Conservation (phyloP, 2,113 vertebrate genomes). For the Coryphaenoides rupestris region DNA sequence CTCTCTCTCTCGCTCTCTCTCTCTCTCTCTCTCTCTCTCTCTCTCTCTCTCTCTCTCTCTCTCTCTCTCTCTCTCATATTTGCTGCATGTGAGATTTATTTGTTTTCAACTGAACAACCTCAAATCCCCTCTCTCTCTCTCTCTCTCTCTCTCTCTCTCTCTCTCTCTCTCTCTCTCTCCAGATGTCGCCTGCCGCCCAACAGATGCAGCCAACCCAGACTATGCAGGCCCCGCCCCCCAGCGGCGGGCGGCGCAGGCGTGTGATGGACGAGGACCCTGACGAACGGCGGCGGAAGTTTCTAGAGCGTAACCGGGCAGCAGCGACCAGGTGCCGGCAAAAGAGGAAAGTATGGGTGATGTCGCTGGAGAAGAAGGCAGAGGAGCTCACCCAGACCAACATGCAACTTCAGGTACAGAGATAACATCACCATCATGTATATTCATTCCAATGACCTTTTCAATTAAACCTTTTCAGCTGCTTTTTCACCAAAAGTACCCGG, state of each 20-base stretch:
- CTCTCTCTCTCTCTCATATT: not conserved
- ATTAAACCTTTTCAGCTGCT: no score
- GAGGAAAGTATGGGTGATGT: conserved; percentile 99
- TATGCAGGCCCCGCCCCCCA: conserved; percentile 87
- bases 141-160: conserved; percentile 21
- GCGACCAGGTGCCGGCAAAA: conserved; percentile 98
- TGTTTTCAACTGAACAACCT: no score
- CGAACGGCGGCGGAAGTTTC: conserved; percentile 94
- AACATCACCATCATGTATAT: no score
- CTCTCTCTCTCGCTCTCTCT: no score
- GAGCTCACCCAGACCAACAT: conserved; percentile 99
- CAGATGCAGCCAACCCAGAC: conserved; percentile 98
- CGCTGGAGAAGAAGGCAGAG: conserved; percentile 99
- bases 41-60: conserved; percentile 15
- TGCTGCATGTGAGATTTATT: no score
- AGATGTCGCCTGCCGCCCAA: conserved; percentile 94
- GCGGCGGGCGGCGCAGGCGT: conserved; percentile 88
- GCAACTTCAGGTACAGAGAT: conserved; percentile 95
- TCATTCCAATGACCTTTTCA: no score
- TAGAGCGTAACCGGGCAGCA: conserved; percentile 95
- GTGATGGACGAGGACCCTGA: conserved; percentile 96
- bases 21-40: no score
- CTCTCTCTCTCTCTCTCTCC: conserved; percentile 26
- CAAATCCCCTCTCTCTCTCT: no score
- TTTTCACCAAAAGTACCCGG: no score